Base-by-base conservation (phyloP, 2,888 invertebrate genomes). In the Sphaerophoria taeniata region DNA sequence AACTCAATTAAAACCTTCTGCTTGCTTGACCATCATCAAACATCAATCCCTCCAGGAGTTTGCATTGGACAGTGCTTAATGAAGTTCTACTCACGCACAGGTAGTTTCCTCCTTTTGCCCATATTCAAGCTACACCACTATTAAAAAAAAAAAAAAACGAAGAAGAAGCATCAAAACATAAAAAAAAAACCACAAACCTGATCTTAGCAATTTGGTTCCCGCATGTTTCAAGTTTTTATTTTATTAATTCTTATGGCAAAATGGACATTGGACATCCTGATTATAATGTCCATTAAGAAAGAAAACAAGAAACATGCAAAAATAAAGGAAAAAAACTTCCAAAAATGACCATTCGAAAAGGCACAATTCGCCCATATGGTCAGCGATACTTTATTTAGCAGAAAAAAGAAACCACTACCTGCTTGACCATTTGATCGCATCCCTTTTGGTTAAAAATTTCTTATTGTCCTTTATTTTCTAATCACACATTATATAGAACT, bases 341-440 rank as follows among this genome's bases (percentile, higher is more conserved):
- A 9, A 63, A 61, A 53, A 33, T 79, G 84, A 79, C 79, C 84
- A 84, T 71, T 79, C 33, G 24, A 80, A 75, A 75, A 80, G 84
- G 79, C 61, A 72, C 67, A 76, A 61, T 24, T 72, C 71, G 70
- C 74, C 78, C 83, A 83, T 75, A 74, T 71, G 79, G 71, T 58
- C 47, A 58, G 63, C 24, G 36, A 58, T 73, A 60, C 53, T 55
- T 73, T 53, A 73, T 55, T 31, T 45, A 11, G 12, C 9, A 61
- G 31, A 3, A 12, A 63, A 33, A 9, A 51, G 43, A 39, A n/a
- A 51, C 55, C 24, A 47, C 14, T 76, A 60, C 58, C 79, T 79
- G 79, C 71, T 79, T 79, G 75, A 45, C 49, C 47, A 49, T 9
- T 12, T n/a, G 47, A 14, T 33, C 47, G 63, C 4, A 11, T 49